phyloP scores from a whole-genome alignment of 2,113 vertebrate species.

The Passer montanus region DNA sequence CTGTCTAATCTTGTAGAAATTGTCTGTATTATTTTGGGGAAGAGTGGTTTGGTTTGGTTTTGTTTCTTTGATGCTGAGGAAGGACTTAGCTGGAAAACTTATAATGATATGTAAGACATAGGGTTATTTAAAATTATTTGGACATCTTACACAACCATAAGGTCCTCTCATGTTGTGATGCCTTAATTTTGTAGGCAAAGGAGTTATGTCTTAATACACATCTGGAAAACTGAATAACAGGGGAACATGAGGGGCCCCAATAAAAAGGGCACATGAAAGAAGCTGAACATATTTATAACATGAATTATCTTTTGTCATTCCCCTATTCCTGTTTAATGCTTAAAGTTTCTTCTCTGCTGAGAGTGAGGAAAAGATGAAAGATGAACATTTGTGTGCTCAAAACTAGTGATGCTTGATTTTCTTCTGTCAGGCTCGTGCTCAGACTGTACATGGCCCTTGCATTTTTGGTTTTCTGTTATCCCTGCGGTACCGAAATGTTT shows the following conservation, averaged over 20 bases:
- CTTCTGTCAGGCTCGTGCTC: neutral
- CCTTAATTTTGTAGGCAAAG: neutral
- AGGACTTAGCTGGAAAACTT: neutral
- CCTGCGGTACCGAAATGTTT: neutral
- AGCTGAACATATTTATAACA: neutral
- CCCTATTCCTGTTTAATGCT: neutral
- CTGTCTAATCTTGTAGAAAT: neutral
- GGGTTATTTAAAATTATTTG: neutral
- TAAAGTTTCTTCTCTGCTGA: neutral
- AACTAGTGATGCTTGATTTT: neutral
- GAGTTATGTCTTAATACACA: neutral
- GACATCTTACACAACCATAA: neutral
- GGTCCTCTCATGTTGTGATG: neutral
- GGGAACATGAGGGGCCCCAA: fast-evolving
- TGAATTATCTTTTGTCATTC: neutral
- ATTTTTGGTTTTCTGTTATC: neutral
- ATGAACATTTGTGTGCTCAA: neutral
- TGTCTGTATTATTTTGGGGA: neutral
- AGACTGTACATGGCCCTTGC: neutral
- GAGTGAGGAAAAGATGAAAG: neutral
- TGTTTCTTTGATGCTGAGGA: neutral
- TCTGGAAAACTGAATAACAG: neutral
- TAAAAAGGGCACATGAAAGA: neutral
- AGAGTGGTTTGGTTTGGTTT: fast-evolving
- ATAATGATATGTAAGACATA: neutral